These are phyloP conservation scores for Tachystola acroxantha DNA, from an alignment of 2,888 invertebrate species.

Conservation along the genomic window DNA sequence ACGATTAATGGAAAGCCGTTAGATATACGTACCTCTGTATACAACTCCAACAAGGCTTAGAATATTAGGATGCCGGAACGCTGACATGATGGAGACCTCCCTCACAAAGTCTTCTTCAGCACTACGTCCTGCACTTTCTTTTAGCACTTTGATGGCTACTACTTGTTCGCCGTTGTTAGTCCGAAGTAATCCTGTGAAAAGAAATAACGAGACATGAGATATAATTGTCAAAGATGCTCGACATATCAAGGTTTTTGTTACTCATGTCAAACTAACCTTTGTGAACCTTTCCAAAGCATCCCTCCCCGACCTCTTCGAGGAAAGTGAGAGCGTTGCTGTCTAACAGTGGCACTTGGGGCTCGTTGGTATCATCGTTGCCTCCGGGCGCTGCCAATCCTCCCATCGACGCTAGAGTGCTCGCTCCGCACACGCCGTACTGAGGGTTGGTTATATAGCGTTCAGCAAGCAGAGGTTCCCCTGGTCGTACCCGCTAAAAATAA, in stretches of 20 bases:
- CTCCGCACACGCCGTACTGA: slow-evolving; percentile 81
- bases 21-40: slow-evolving; percentile 76
- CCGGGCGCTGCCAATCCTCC: slow-evolving; percentile 22
- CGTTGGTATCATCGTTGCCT: slow-evolving; percentile 31
- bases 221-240: too few relatives aligned
- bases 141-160: slow-evolving; percentile 89
- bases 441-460: slow-evolving; percentile 88
- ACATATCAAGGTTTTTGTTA: too few relatives aligned
- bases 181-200: slow-evolving; percentile 49
- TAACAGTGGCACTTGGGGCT: slow-evolving; percentile 77
- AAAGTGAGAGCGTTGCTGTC: slow-evolving; percentile 82
- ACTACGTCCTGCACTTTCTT: slow-evolving; percentile 85
- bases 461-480: slow-evolving; percentile 81
- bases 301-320: slow-evolving; percentile 89
- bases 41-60: slow-evolving; percentile 89
- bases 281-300: slow-evolving; percentile 92
- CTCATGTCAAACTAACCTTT: slow-evolving; percentile 82
- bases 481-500: slow-evolving; percentile 69
- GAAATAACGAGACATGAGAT: slow-evolving; percentile 4
- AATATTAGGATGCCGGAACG: slow-evolving; percentile 88
- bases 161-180: slow-evolving; percentile 50
- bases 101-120: slow-evolving; percentile 89
- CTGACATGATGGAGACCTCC: slow-evolving; percentile 91
- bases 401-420: slow-evolving; percentile 35
- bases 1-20: background rate